Percentiles rank a stretch among this genome's conserved stretches.
These are phyloP conservation scores for Eptatretus atami DNA, from an alignment of 2,797 vertebrate genomes.

Conservation along the genomic window DNA sequence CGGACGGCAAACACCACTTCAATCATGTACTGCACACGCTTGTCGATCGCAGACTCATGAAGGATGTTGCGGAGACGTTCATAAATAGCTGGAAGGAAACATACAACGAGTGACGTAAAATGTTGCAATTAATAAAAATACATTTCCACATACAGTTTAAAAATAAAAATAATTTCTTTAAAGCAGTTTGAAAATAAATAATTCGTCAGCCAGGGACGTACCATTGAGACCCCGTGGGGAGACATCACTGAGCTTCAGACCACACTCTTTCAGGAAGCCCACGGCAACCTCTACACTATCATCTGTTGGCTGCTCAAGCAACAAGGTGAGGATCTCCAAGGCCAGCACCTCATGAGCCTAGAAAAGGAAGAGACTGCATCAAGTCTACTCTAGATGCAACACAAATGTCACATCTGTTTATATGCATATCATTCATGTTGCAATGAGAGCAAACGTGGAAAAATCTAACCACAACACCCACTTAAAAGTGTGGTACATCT, in stretches of 20 bases:
- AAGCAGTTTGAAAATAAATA: conserved; percentile 3
- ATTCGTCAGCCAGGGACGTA: conserved; percentile 12
- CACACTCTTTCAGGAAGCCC: conserved; percentile 74
- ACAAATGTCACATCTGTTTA: no score
- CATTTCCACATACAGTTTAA: no score
- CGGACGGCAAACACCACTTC: conserved; percentile 95
- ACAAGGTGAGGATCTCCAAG: conserved; percentile 78
- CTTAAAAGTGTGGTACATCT: no score
- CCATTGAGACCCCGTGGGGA: conserved; percentile 79
- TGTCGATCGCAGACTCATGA: conserved; percentile 77
- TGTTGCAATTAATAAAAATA: no score
- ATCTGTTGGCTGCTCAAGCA: conserved; percentile 71
- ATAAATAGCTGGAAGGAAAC: conserved; percentile 40
- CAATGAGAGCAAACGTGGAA: no score
- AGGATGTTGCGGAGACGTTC: conserved; percentile 80
- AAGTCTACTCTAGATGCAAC: no score
- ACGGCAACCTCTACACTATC: conserved; percentile 90
- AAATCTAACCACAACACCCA: no score
- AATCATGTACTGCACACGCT: conserved; percentile 95
- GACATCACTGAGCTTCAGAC: conserved; percentile 75
- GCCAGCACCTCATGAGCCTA: conserved; percentile 83
- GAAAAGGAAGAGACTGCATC: background rate
- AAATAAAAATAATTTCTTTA: background rate
- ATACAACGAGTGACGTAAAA: background rate
- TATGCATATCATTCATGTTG: no score